Percentiles rank a stretch among this genome's conserved stretches.
Evolutionary conservation across 92 coral and sea anemone species (phyloP).

Genomic region (Porites rus): DNA sequence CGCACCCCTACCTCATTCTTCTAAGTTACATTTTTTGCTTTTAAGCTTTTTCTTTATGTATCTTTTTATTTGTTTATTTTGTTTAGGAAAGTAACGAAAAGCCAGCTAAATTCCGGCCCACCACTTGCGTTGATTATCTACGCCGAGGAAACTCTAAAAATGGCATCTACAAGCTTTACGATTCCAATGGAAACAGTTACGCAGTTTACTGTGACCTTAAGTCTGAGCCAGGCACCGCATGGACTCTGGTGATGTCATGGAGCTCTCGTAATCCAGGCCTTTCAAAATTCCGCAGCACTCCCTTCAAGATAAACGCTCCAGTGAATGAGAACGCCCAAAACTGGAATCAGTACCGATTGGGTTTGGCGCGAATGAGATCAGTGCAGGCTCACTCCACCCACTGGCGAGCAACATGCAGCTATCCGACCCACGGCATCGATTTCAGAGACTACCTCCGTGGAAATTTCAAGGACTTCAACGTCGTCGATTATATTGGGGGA

Average conservation of each 20-base stretch:
- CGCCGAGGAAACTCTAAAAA: not conserved
- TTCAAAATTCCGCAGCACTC: not conserved
- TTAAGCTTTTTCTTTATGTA: too few species aligned
- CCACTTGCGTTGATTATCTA: not conserved
- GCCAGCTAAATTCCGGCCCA: not conserved
- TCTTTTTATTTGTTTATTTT: too few species aligned
- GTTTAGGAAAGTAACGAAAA: not conserved
- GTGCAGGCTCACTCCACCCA: conserved; percentile 1
- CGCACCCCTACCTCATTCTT: too few species aligned
- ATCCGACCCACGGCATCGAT: not conserved
- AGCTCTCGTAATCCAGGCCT: not conserved
- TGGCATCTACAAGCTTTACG: conserved; percentile 9
- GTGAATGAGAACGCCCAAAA: not conserved
- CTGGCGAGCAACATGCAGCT: conserved; percentile 27
- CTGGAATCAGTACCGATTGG: conserved; percentile 4
- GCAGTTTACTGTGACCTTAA: not conserved
- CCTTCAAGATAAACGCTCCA: not conserved
- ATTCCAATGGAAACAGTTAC: not conserved
- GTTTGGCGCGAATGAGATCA: conserved; percentile 2
- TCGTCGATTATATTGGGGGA: not conserved
- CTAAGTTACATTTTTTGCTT: too few species aligned
- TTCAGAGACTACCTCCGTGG: conserved; percentile 18
- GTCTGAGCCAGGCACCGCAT: not conserved
- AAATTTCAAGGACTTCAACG: not conserved
- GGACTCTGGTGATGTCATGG: conserved; percentile 14